phyloP scores from a whole-genome alignment of 2,888 invertebrate species.

The Drosophila meridiana region DNA sequence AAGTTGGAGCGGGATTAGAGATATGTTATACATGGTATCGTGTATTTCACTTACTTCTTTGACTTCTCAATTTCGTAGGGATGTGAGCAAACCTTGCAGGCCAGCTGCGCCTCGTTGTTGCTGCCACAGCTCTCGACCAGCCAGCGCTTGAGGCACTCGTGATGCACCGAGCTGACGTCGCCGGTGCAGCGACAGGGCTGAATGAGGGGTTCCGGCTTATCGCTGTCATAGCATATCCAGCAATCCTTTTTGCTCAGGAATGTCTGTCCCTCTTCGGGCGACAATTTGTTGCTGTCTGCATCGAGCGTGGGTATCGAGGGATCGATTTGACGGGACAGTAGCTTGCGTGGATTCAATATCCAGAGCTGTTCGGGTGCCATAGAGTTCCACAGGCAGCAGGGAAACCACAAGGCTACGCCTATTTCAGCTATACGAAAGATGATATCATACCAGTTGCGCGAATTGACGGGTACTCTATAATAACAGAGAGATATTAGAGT shows the following conservation, averaged over 20 bases:
- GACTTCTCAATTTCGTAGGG: constrained; percentile 92
- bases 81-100: constrained; percentile 94
- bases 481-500: not conserved
- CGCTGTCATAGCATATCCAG: constrained; percentile 96
- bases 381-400: constrained; percentile 98
- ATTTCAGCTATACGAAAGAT: constrained; percentile 96
- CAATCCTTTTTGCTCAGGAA: constrained; percentile 90
- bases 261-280: constrained; percentile 86
- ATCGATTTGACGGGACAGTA: constrained; percentile 90
- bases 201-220: constrained; percentile 93
- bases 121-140: constrained; percentile 92
- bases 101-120: constrained; percentile 89
- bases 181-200: constrained; percentile 96
- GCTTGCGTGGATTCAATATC: constrained; percentile 95
- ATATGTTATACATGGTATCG: not conserved
- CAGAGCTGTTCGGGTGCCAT: constrained; percentile 97
- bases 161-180: constrained; percentile 96
- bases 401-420: constrained; percentile 97
- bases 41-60: constrained; percentile 86
- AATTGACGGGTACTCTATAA: constrained; percentile 92
- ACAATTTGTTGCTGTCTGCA: constrained; percentile 83
- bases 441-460: constrained; percentile 96
- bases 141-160: constrained; percentile 95
- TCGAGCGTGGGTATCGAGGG: constrained; percentile 85
- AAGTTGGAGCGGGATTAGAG: not conserved